Conservation (phyloP, 2,888 invertebrate species). For the Xestia rhomboidea region DNA sequence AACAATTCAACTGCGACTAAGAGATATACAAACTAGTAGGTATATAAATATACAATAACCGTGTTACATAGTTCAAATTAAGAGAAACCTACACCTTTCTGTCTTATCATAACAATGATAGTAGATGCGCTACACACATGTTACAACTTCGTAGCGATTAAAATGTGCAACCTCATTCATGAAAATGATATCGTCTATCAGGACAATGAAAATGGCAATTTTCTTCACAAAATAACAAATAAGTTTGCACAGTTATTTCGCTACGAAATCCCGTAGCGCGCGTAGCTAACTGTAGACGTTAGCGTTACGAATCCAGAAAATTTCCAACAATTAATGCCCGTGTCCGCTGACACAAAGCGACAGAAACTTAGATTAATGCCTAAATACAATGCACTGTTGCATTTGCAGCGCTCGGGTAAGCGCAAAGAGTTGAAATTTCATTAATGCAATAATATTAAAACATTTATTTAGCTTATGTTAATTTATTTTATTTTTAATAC, state of each 20-base stretch:
- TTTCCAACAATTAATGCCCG: conserved; percentile 16
- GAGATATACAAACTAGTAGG: conserved; percentile 16
- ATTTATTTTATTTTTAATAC: no score
- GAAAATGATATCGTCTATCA: not conserved
- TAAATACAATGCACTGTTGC: not conserved
- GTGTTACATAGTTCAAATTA: conserved; percentile 25
- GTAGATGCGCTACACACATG: not conserved
- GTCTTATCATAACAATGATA: conserved; percentile 4
- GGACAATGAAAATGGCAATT: conserved; percentile 3
- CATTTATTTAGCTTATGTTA: not conserved
- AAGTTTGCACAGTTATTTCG: conserved; percentile 18
- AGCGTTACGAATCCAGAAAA: conserved; percentile 37
- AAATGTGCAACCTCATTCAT: conserved; percentile 20
- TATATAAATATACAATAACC: conserved; percentile 12
- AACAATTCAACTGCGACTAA: conserved; percentile 42
- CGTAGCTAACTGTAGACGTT: conserved; percentile 34
- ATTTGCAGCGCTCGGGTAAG: not conserved
- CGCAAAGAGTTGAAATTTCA: not conserved
- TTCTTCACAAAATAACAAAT: conserved; percentile 21
- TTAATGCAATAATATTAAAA: not conserved
- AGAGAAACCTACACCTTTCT: conserved; percentile 13
- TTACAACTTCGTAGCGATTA: not conserved
- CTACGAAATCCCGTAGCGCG: conserved; percentile 53
- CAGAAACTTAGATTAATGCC: not conserved
- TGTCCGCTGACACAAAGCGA: not conserved